Evolutionary conservation across 1,140 invertebrate genomes (phyloP).

Genomic region (Kradibia gibbosae): DNA sequence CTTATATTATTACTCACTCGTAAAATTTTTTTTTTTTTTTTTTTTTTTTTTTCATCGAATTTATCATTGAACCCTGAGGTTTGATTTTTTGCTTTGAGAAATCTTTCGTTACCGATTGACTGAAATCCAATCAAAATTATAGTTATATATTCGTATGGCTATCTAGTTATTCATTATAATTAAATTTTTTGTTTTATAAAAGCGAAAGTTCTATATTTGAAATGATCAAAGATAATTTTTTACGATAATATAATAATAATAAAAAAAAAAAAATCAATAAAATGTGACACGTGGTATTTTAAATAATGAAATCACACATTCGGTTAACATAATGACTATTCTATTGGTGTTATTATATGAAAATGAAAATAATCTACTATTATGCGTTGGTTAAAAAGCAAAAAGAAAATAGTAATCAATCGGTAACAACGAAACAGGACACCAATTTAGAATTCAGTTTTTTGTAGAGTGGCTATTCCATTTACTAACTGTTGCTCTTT

Average conservation of each 20-base stretch:
- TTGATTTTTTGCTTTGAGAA: neutral
- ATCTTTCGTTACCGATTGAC: neutral
- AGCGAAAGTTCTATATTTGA: neutral
- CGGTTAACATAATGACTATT: neutral
- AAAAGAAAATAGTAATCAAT: neutral
- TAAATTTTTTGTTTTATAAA: neutral
- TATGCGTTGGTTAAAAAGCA: too few species aligned
- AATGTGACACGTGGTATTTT: neutral
- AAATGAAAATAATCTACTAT: neutral
- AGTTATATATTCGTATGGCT: neutral
- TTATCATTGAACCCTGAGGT: neutral
- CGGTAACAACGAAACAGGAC: neutral
- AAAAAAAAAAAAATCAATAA: neutral
- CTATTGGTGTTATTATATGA: neutral
- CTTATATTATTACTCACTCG: too few species aligned
- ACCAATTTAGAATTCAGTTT: neutral
- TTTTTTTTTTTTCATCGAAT: neutral
- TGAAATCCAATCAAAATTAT: conserved; percentile 2
- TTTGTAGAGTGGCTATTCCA: neutral
- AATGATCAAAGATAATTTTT: neutral
- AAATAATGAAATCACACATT: neutral
- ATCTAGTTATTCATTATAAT: conserved; percentile 7
- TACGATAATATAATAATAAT: too few species aligned
- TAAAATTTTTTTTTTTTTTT: too few species aligned
- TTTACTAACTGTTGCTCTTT: neutral